Evolutionary conservation across 2,888 invertebrate species (phyloP).

Genomic region (Scaptodrosophila latifasciaeformis): DNA sequence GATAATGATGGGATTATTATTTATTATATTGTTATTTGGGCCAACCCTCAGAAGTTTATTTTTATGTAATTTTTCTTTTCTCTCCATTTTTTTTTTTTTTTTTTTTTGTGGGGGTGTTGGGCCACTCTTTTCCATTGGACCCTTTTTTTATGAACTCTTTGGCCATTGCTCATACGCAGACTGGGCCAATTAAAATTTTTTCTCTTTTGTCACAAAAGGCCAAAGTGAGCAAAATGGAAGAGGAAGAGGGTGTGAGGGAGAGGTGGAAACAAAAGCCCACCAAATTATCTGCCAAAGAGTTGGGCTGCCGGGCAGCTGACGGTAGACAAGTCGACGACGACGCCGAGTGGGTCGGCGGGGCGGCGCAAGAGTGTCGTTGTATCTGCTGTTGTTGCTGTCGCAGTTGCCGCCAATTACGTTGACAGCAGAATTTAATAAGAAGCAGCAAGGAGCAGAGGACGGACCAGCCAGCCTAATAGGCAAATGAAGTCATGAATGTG

Average conservation of each 20-base stretch:
- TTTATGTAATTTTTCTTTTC: no score
- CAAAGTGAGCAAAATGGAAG: slow-evolving; percentile 15
- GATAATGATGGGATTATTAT: slow-evolving; percentile 68
- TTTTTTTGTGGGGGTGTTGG: no score
- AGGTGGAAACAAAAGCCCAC: no score
- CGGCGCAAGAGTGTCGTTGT: not conserved
- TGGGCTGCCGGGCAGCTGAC: not conserved
- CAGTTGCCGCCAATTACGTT: slow-evolving; percentile 57
- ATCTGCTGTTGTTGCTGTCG: not conserved
- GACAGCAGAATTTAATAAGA: slow-evolving; percentile 63
- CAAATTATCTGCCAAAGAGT: slow-evolving; percentile 7
- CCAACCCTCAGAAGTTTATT: not conserved
- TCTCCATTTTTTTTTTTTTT: no score
- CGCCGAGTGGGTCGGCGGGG: not conserved
- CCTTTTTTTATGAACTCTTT: slow-evolving; percentile 34
- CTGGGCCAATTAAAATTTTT: slow-evolving; percentile 56
- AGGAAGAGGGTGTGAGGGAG: no score
- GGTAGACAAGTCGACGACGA: slow-evolving; percentile 48
- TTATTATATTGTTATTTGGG: slow-evolving; percentile 37
- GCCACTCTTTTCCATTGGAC: no score
- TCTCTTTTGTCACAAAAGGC: slow-evolving; percentile 28
- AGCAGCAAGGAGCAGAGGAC: slow-evolving; percentile 22
- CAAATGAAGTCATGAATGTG: slow-evolving; percentile 61
- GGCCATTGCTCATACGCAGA: slow-evolving; percentile 48
- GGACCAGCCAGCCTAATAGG: slow-evolving; percentile 21